phyloP scores from a whole-genome alignment of 2,113 vertebrate species.

The Xenotilapia caudafasciata region DNA sequence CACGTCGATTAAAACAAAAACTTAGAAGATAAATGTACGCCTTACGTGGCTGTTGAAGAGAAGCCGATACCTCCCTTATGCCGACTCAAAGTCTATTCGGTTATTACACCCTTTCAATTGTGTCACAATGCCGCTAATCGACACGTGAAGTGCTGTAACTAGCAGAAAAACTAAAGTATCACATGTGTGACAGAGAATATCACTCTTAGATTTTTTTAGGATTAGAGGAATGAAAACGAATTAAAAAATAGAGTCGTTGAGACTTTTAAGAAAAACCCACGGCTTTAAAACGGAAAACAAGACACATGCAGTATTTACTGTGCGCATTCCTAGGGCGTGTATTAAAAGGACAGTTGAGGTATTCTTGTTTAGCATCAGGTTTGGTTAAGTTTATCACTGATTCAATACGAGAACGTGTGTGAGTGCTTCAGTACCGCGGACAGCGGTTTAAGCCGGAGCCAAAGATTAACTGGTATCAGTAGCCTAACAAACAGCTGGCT shows the following conservation, averaged over 20 bases:
- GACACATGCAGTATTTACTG: background rate
- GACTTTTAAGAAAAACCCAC: background rate
- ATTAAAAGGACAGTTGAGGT: background rate
- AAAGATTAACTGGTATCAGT: background rate
- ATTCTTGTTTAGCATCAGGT: background rate
- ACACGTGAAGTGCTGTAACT: background rate
- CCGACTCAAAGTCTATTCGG: background rate
- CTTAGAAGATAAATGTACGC: background rate
- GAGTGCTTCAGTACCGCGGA: constrained; percentile 50
- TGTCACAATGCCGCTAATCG: background rate
- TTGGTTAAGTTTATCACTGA: background rate
- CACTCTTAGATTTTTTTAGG: background rate
- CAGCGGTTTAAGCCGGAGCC: background rate
- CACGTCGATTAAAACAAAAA: background rate
- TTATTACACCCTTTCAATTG: background rate
- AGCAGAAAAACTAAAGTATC: background rate
- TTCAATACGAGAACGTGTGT: background rate
- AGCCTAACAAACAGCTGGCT: background rate
- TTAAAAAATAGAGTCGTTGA: background rate
- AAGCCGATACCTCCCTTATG: background rate
- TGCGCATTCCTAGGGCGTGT: background rate
- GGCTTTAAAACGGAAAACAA: background rate
- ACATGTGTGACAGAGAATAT: background rate
- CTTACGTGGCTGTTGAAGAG: background rate
- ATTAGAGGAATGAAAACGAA: background rate